A percentile compares a stretch with the other conserved stretches of the same genome.
phyloP scores from a whole-genome alignment of 2,113 vertebrate species.

The Hypomesus transpacificus region DNA sequence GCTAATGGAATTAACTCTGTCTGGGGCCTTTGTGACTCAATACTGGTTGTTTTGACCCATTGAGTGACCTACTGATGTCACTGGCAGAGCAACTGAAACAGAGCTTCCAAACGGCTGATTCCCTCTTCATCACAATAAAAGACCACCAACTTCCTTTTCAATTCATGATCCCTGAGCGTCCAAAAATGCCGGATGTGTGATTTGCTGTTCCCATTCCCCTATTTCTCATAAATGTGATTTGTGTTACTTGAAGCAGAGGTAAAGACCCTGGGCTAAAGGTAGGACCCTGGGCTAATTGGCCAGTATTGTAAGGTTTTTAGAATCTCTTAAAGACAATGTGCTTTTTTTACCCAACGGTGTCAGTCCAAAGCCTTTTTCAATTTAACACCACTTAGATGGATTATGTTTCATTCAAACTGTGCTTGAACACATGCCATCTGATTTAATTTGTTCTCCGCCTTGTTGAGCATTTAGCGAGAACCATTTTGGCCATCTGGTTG shows the following conservation, averaged over 20 bases:
- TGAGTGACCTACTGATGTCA: slow-evolving; percentile 50
- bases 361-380: slow-evolving; percentile 36
- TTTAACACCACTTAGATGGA: slow-evolving; percentile 53
- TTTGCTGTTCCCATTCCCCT: slow-evolving; percentile 28
- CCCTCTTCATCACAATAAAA: slow-evolving; percentile 40
- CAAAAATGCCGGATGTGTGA: slow-evolving; percentile 28
- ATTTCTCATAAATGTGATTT: slow-evolving; percentile 38
- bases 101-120: background rate
- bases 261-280: slow-evolving; percentile 58
- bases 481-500: slow-evolving; percentile 58
- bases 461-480: slow-evolving; percentile 57
- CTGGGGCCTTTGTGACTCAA: slow-evolving; percentile 38
- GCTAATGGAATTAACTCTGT: slow-evolving; percentile 60
- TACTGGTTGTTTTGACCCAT: slow-evolving; percentile 44
- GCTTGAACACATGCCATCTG: slow-evolving; percentile 57
- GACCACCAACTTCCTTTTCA: slow-evolving; percentile 29
- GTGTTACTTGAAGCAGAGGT: slow-evolving; percentile 29
- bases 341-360: slow-evolving; percentile 41
- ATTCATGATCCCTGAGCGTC: slow-evolving; percentile 31
- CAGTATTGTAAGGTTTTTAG: slow-evolving; percentile 44
- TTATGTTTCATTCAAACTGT: slow-evolving; percentile 56
- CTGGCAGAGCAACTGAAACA: slow-evolving; percentile 8
- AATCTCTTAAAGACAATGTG: slow-evolving; percentile 47
- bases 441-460: slow-evolving; percentile 60
- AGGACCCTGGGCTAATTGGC: slow-evolving; percentile 54